Evolutionary conservation across 2,888 invertebrate species (phyloP), one percentile per base, ranked within the genome.

Genomic region (Pediacus dermestoides): DNA sequence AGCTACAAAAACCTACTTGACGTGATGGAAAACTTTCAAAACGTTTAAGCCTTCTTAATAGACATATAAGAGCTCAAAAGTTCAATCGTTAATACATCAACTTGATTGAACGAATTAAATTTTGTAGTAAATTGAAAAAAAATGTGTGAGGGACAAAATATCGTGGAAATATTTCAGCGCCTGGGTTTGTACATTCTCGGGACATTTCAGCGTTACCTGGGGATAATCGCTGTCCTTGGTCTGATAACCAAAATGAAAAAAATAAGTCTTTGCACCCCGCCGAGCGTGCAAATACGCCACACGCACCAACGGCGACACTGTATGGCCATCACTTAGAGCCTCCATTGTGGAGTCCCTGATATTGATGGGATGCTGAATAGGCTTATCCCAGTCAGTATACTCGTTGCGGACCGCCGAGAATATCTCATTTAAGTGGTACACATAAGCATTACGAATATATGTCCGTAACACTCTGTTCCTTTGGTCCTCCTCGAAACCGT

Each of bases 301-400:
- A 55, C 87, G 75, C 41, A 90, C 81, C 27, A 85, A 70, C 9
- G 92, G 92, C 6, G 94, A 88, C 0, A 88, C 89, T 34, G 89
- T 88, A 54, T 94, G 87, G 0, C 92, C 93, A 65, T 95, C 95
- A 60, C 93, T 90, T 35, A 95, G 73, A 43, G 93, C 83, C 67
- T 88, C 87, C 45, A 92, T 74, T 12, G 90, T 82, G 36, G 83
- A 88, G 66, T 86, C 93, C 59, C 88, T 82, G 49, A 89, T 88
- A 66, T 85, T 86, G 62, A 86, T 76, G 47, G 90, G 88, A 68
- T 88, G 88, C 60, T 89, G 85, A 52, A 88, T 84, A 2, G 88
- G 86, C 57, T 84, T 80, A 69, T 88, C 91, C 94, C 95, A 95
- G 70, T 95, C 93, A 42, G 93, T 94, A 71, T 96, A 96, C 70